Evolutionary conservation across 2,888 invertebrate genomes (phyloP).

Genomic region (Heliconius sara): DNA sequence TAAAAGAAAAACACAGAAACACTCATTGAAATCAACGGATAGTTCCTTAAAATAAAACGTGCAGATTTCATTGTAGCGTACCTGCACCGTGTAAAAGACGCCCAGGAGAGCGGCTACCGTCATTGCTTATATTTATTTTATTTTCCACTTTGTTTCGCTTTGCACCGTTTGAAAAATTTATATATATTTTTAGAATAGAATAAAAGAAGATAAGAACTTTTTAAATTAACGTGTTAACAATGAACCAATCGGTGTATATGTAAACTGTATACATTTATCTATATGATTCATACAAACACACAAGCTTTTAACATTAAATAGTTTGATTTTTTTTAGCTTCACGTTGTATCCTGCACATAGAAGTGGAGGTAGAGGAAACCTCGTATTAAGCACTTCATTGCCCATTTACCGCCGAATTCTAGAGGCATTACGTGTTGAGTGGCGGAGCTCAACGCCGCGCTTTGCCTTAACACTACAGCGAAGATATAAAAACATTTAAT

Average conservation of each 20-base stretch:
- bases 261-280: background rate
- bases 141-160: constrained; percentile 31
- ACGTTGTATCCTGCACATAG: too few relatives aligned
- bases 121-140: constrained; percentile 42
- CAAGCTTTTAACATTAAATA: too few relatives aligned
- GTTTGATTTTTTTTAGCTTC: too few relatives aligned
- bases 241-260: background rate
- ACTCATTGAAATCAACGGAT: constrained; percentile 23
- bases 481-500: too few relatives aligned
- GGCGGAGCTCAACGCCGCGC: too few relatives aligned
- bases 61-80: constrained; percentile 32
- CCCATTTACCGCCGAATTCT: too few relatives aligned
- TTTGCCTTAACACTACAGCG: too few relatives aligned
- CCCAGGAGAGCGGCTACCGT: constrained; percentile 39
- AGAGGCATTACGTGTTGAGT: too few relatives aligned
- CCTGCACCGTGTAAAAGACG: constrained; percentile 35
- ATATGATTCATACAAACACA: too few relatives aligned
- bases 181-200: background rate
- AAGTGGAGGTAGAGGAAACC: too few relatives aligned
- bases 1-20: constrained; percentile 1
- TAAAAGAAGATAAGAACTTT: background rate
- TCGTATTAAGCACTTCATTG: too few relatives aligned
- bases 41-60: constrained; percentile 14
- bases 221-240: background rate
- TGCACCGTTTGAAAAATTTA: constrained; percentile 1